Percentiles rank a stretch among this genome's conserved stretches.
These are phyloP conservation scores for Muscicapa adusta DNA, from an alignment of 2,113 vertebrate genomes.

Conservation along the genomic window DNA sequence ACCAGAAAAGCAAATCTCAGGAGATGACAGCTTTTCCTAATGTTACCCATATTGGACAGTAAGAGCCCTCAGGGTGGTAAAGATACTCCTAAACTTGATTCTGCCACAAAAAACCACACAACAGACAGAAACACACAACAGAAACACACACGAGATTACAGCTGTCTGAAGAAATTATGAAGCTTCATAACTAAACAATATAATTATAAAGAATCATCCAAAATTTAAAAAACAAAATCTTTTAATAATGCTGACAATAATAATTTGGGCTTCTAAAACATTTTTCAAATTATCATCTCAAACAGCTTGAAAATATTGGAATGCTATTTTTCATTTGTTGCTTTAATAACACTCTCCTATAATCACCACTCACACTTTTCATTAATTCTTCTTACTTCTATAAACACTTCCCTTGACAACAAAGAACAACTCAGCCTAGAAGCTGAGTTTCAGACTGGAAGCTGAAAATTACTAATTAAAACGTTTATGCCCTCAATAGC, in stretches of 20 bases:
- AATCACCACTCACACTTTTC: background rate
- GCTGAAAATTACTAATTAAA: background rate
- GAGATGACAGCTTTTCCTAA: background rate
- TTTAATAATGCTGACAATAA: background rate
- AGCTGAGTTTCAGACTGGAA: too few relatives aligned
- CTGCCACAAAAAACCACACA: background rate
- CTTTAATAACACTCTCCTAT: background rate
- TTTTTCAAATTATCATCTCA: background rate
- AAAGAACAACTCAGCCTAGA: background rate
- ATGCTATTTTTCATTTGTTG: background rate
- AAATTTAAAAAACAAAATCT: too few relatives aligned
- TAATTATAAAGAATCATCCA: background rate
- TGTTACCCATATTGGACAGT: background rate
- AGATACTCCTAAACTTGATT: background rate
- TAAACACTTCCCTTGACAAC: background rate
- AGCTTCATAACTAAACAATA: background rate
- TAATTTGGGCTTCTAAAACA: background rate
- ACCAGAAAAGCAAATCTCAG: background rate
- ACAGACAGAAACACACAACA: background rate
- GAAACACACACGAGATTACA: background rate
- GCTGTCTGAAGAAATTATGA: background rate
- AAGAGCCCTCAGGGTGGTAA: background rate
- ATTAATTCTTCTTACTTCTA: background rate
- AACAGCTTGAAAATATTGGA: background rate
- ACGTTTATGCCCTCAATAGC: background rate